These are phyloP conservation scores for Adoxophyes honmai DNA, from an alignment of 1,140 invertebrate species.

Conservation along the genomic window DNA sequence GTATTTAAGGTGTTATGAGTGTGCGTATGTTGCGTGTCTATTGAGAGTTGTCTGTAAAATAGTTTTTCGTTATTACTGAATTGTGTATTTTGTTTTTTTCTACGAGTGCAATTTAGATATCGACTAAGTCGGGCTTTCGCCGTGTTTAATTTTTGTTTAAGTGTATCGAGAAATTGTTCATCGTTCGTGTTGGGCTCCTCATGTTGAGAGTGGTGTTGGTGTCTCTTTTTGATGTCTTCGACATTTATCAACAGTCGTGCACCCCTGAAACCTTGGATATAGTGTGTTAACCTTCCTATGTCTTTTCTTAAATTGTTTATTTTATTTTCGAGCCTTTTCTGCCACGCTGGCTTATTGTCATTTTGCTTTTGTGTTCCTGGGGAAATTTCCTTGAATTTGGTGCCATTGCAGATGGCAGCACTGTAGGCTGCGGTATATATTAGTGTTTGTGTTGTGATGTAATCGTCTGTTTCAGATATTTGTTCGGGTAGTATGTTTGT, in stretches of 20 bases:
- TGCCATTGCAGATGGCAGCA: neutral
- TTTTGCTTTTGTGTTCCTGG: neutral
- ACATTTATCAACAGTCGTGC: too few relatives aligned
- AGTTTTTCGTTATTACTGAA: too few relatives aligned
- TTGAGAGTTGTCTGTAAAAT: constrained; percentile 19
- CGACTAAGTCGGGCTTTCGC: constrained; percentile 4
- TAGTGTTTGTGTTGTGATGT: too few relatives aligned
- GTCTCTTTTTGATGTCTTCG: neutral
- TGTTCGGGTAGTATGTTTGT: neutral
- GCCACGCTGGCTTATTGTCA: neutral
- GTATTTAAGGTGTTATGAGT: neutral
- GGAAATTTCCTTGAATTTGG: neutral
- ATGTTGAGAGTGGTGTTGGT: neutral
- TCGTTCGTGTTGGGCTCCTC: neutral
- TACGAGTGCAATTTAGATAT: constrained; percentile 13
- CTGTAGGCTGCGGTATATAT: neutral
- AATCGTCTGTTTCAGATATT: neutral
- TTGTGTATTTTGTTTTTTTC: constrained; percentile 19
- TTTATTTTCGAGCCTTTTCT: neutral
- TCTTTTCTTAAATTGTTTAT: neutral
- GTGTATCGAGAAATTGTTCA: constrained; percentile 6
- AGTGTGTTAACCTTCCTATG: constrained; percentile 6
- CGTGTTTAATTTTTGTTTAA: constrained; percentile 20
- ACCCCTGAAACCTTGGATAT: neutral
- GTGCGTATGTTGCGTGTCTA: neutral